Evolutionary conservation across 2,888 invertebrate genomes (phyloP), one percentile per base, ranked within the genome.

Genomic region (Rhingia rostrata): DNA sequence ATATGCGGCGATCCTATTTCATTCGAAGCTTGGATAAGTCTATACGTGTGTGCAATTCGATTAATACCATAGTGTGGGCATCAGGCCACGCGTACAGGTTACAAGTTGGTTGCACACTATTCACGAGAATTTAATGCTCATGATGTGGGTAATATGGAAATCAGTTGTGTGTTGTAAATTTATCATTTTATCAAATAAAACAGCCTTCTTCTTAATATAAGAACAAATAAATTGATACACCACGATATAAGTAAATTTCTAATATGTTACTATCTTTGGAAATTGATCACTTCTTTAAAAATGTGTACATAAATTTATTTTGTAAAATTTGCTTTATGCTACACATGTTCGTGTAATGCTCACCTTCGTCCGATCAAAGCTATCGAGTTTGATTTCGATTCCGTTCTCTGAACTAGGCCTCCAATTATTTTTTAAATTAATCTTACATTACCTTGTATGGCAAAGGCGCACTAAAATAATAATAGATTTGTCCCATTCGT

Each of bases 21-120:
- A 63, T 77, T 54, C 30, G 53, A 33, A 37, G n/a, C 14, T 22
- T 12, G 61, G 47, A 77, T 67, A 67, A 66, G 51, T 75, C 51
- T 41, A 66, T 22, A 22, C 22, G 22, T 22, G 22, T 22, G 22
- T 22, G 22, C 49, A 64, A 43, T 37, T 41, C 30, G 43, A 47
- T 9, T 61, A 10, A 6, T 32, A 2, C 45, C 60, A 6, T 54
- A 56, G 77, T 63, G 77, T 78, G 77, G 77, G 77, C 63, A 78
- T 70, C 63, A 43, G 64, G 77, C 63, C 70, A 70, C 77, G 70
- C 70, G 56, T 63, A 78, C 77, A 78, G 70, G 70, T 78, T 77
- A 70, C 69, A 47, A 14, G 9, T 37, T 67, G 49, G n/a, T 32
- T 60, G 43, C 32, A 53, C 53, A 53, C 53, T 53, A 33, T 7